Conservation (phyloP, 2,888 invertebrate genomes). For the Tipula helvola region DNA sequence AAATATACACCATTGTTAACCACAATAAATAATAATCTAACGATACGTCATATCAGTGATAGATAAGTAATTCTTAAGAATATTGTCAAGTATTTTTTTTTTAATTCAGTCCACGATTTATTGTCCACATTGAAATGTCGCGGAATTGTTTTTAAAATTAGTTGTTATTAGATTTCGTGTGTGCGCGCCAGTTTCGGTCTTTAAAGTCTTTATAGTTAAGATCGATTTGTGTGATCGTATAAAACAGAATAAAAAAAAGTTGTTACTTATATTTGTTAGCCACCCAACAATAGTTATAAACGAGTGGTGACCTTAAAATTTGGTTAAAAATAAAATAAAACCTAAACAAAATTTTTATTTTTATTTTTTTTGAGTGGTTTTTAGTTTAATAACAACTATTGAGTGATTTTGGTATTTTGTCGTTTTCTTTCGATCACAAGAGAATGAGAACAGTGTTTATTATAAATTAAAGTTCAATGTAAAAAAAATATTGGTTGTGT, state of each 20-base stretch:
- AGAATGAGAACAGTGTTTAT: no score
- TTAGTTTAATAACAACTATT: neutral
- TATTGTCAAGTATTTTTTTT: no score
- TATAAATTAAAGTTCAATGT: no score
- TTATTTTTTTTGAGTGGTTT: neutral
- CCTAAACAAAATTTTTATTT: neutral
- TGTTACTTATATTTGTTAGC: neutral
- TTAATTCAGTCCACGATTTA: neutral
- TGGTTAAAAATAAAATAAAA: neutral
- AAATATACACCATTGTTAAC: neutral
- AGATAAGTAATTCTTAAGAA: no score
- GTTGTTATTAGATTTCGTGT: neutral
- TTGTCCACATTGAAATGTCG: neutral
- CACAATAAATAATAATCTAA: neutral
- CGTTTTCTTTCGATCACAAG: no score
- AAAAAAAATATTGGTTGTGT: no score
- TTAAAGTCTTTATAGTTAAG: neutral
- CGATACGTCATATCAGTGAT: neutral
- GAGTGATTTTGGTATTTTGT: neutral
- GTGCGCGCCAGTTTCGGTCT: no score
- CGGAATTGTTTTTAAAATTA: neutral
- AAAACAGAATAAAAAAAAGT: neutral
- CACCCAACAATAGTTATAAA: neutral
- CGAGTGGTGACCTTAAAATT: neutral
- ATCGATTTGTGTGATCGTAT: neutral